phyloP scores from a whole-genome alignment of 2,797 vertebrate genomes.

The Chloroceryle inda region DNA sequence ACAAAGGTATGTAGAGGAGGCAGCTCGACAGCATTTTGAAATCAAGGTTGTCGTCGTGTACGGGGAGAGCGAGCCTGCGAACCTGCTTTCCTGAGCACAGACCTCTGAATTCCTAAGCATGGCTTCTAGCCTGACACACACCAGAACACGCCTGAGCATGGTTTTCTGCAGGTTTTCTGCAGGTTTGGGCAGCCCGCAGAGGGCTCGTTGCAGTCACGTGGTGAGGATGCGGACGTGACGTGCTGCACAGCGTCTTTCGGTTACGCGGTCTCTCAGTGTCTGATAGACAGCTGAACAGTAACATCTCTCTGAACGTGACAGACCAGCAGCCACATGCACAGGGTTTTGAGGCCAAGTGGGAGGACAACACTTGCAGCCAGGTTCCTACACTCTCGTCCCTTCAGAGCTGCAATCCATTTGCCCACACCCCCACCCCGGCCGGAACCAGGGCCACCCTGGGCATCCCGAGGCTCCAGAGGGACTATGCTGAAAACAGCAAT shows the following conservation, averaged over 20 bases:
- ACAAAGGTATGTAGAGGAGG: not conserved
- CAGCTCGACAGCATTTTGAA: not conserved
- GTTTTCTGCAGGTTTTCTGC: not conserved
- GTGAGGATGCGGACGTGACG: not conserved
- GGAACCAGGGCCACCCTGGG: not conserved
- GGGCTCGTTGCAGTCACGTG: not conserved
- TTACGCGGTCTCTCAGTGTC: accelerated
- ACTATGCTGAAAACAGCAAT: not conserved
- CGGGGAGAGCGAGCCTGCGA: not conserved
- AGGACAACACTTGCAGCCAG: not conserved
- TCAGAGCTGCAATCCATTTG: not conserved
- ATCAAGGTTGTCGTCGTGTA: not conserved
- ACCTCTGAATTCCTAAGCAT: not conserved
- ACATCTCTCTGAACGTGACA: not conserved
- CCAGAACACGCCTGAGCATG: accelerated
- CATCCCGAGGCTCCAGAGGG: not conserved
- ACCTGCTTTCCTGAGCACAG: not conserved
- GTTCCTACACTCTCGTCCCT: accelerated
- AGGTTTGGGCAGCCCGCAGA: not conserved
- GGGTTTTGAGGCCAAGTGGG: not conserved
- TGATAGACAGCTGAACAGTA: not conserved
- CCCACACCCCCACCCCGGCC: no score
- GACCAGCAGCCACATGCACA: not conserved
- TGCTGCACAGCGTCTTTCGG: not conserved
- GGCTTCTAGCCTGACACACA: not conserved